Percentiles rank a stretch among this genome's conserved stretches.
Conservation (phyloP, 1,140 invertebrate genomes). For the Heliconius hewitsoni region DNA sequence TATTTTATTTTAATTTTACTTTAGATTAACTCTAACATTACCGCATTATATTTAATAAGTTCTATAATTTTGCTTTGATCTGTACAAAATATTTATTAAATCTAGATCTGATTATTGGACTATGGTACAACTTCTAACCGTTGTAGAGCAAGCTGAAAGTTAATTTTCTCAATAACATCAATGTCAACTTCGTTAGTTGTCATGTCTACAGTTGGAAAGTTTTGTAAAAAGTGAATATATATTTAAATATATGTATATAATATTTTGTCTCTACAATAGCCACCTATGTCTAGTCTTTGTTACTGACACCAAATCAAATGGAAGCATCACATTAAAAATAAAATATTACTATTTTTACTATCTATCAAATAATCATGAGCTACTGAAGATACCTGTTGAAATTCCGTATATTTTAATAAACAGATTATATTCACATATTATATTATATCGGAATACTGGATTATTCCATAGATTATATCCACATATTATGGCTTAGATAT, state of each 20-base stretch:
- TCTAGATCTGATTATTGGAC: conserved; percentile 64
- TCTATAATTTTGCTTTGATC: conserved; percentile 80
- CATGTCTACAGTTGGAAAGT: not conserved
- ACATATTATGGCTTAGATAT: conserved; percentile 59
- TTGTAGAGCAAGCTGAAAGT: conserved; percentile 15
- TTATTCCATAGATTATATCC: conserved; percentile 49
- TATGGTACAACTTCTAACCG: conserved; percentile 56
- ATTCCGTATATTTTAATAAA: conserved; percentile 74
- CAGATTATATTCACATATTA: conserved; percentile 53
- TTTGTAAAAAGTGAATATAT: not conserved
- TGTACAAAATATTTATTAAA: conserved; percentile 72
- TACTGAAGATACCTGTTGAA: conserved; percentile 67
- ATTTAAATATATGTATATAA: not conserved
- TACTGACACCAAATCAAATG: conserved; percentile 48
- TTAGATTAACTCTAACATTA: conserved; percentile 73
- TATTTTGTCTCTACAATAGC: conserved; percentile 20
- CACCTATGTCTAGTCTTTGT: conserved; percentile 52
- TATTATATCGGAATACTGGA: not conserved
- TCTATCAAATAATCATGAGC: conserved; percentile 60
- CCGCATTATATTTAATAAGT: conserved; percentile 71
- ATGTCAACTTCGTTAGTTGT: not conserved
- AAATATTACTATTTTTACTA: conserved; percentile 25
- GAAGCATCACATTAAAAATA: conserved; percentile 53
- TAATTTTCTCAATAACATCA: not conserved
- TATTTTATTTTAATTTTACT: conserved; percentile 53